Percentiles rank a stretch among this genome's conserved stretches.
Evolutionary conservation across 2,113 vertebrate species (phyloP).

Genomic region (Madoqua kirkii): DNA sequence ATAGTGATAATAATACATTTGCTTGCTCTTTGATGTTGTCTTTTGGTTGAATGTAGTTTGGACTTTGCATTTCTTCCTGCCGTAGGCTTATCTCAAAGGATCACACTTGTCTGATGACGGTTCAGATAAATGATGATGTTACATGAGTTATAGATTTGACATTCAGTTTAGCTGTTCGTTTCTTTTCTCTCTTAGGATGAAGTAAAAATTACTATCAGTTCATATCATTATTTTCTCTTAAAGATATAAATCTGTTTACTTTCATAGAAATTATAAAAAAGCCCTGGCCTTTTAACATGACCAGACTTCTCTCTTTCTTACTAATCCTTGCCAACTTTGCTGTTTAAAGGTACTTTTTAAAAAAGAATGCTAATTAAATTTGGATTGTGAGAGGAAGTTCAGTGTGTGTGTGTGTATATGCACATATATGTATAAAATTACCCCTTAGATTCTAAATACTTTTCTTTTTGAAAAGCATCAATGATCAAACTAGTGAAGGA

Average conservation of each 20-base stretch:
- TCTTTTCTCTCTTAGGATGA: not conserved
- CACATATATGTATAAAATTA: not conserved
- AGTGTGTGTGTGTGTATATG: not conserved
- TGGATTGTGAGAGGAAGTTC: not conserved
- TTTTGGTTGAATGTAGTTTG: not conserved
- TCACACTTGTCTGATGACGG: not conserved
- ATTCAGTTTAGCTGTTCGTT: not conserved
- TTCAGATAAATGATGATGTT: not conserved
- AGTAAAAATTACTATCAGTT: not conserved
- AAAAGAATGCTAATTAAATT: slow-evolving; percentile 7
- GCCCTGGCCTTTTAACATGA: not conserved
- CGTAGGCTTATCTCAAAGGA: not conserved
- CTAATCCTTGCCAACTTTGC: not conserved
- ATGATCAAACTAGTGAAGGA: not conserved
- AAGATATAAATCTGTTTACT: not conserved
- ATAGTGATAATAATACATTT: not conserved
- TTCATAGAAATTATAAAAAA: not conserved
- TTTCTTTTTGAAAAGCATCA: not conserved
- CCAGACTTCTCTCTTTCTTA: not conserved
- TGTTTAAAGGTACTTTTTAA: not conserved
- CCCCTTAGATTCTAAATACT: not conserved
- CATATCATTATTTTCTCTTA: not conserved
- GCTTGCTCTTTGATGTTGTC: not conserved
- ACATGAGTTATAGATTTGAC: not conserved
- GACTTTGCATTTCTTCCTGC: not conserved